Evolutionary conservation across 2,113 vertebrate species (phyloP).

Genomic region (Vulpes vulpes): DNA sequence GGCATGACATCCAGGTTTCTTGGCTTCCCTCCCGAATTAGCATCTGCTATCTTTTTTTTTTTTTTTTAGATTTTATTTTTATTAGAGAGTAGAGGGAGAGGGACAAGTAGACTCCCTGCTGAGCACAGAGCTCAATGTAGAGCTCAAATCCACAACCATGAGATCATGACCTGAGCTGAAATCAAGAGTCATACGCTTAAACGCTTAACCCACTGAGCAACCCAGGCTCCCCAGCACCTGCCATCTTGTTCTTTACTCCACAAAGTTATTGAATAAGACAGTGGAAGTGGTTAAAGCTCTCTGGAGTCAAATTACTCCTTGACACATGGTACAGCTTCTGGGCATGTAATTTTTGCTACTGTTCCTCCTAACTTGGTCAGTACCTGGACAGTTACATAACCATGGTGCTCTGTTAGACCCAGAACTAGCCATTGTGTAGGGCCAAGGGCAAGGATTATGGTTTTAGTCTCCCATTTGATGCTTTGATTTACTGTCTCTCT

Average conservation of each 20-base stretch:
- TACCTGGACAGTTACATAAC: not conserved
- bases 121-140: not conserved
- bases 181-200: not conserved
- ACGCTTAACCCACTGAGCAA: not conserved
- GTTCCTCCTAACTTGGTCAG: not conserved
- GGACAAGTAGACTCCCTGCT: not conserved
- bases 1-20: not conserved
- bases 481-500: not conserved
- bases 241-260: not conserved
- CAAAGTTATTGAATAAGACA: not conserved
- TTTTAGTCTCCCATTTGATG: not conserved
- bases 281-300: not conserved
- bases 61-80: not conserved
- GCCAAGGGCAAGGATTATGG: not conserved
- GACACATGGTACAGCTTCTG: not conserved
- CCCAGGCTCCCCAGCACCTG: not conserved
- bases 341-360: not conserved
- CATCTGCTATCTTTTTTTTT: not conserved
- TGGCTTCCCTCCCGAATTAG: not conserved
- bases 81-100: not conserved
- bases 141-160: not conserved
- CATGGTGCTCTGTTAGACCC: accelerated
- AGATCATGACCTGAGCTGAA: not conserved
- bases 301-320: not conserved
- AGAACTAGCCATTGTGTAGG: not conserved